phyloP scores from a whole-genome alignment of 2,113 vertebrate genomes.

The Talpa occidentalis region DNA sequence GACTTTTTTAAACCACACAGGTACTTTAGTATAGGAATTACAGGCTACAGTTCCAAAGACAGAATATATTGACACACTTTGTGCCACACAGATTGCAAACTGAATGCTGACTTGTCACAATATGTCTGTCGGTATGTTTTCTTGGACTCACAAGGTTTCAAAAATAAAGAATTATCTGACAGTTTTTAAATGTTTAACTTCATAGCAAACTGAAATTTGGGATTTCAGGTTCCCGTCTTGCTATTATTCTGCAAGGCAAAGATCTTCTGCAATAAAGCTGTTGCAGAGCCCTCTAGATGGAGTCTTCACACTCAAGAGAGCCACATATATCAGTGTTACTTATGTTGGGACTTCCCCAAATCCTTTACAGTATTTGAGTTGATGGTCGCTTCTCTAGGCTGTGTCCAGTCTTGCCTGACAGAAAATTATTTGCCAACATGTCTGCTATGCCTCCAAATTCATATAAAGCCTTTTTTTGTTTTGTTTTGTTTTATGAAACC shows the following conservation, averaged over 20 bases:
- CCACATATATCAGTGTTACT: not conserved
- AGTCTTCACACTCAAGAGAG: not conserved
- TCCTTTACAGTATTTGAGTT: not conserved
- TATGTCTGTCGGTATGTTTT: not conserved
- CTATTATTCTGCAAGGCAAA: not conserved
- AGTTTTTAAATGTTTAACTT: constrained; percentile 28
- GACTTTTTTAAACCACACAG: not conserved
- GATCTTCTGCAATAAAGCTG: not conserved
- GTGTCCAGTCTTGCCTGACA: not conserved
- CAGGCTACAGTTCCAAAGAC: not conserved
- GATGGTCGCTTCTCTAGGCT: not conserved
- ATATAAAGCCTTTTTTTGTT: not conserved
- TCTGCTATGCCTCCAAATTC: not conserved
- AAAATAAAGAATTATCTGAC: not conserved
- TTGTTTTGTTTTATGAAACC: not conserved
- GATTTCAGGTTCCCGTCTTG: not conserved
- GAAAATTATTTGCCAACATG: constrained; percentile 9
- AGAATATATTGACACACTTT: not conserved
- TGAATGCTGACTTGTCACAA: not conserved
- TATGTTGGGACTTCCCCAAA: not conserved
- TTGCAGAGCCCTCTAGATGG: not conserved
- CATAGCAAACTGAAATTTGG: not conserved
- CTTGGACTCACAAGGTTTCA: not conserved
- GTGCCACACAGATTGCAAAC: not conserved
- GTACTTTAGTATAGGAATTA: not conserved